These are phyloP conservation scores for Lypha dubia DNA, from an alignment of 2,888 invertebrate genomes.

Conservation along the genomic window DNA sequence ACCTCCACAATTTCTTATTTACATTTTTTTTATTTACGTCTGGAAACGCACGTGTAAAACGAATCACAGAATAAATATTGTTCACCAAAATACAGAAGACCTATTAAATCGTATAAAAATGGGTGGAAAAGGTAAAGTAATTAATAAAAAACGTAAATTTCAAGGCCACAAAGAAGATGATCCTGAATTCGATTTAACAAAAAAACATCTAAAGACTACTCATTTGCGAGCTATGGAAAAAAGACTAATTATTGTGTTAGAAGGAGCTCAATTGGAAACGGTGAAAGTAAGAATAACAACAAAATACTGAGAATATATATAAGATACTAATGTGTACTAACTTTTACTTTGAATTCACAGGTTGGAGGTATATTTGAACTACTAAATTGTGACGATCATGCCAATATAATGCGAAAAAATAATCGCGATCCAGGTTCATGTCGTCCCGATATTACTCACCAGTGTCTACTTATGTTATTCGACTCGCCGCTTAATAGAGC, in stretches of 20 bases:
- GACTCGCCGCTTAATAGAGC: conserved; percentile 98
- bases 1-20: neutral
- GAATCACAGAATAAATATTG: conserved; percentile 40
- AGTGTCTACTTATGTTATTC: conserved; percentile 98
- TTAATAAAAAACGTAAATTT: conserved; percentile 81
- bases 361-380: conserved; percentile 94
- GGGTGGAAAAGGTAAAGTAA: conserved; percentile 80
- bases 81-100: neutral
- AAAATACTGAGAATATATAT: no score
- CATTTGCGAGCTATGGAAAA: conserved; percentile 93
- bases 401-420: conserved; percentile 91
- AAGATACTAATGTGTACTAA: neutral
- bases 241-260: conserved; percentile 95
- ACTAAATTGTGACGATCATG: conserved; percentile 97
- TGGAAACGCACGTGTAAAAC: conserved; percentile 30
- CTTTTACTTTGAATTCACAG: conserved; percentile 83
- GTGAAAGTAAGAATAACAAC: conserved; percentile 89
- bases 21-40: neutral
- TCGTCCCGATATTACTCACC: conserved; percentile 98
- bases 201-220: conserved; percentile 90
- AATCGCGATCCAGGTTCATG: conserved; percentile 94
- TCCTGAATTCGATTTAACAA: conserved; percentile 90
- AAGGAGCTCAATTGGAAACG: conserved; percentile 97
- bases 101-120: conserved; percentile 70
- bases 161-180: conserved; percentile 85